Conservation (phyloP, 2,888 invertebrate species). For the Polyploca ridens region DNA sequence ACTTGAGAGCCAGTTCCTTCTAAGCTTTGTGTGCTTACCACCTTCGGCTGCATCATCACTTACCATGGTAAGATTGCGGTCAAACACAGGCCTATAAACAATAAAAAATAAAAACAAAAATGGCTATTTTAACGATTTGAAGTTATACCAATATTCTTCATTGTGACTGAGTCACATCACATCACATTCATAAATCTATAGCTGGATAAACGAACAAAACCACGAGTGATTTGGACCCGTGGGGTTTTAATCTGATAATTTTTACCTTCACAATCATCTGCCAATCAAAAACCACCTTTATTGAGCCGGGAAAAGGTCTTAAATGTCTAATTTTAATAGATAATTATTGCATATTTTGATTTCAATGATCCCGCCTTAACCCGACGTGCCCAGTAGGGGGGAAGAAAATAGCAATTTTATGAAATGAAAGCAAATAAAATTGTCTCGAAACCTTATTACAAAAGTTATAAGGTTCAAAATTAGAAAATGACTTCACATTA, state of each 20-base stretch:
- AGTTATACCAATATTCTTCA: too few relatives aligned
- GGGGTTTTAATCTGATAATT: constrained; percentile 12
- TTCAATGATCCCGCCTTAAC: constrained; percentile 14
- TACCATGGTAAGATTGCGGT: too few relatives aligned
- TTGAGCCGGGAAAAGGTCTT: background rate
- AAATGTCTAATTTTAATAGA: background rate
- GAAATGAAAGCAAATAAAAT: background rate
- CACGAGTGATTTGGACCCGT: constrained; percentile 5
- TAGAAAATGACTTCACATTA: background rate
- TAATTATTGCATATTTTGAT: constrained; percentile 14
- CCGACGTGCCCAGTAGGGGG: constrained; percentile 14
- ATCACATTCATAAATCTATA: background rate
- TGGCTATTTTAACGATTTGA: too few relatives aligned
- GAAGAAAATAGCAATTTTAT: constrained; percentile 12
- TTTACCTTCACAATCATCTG: background rate
- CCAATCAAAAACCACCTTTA: background rate
- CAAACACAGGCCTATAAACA: too few relatives aligned
- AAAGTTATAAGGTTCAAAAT: background rate
- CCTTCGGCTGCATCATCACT: too few relatives aligned
- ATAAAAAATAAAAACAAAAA: too few relatives aligned
- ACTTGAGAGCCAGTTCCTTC: too few relatives aligned
- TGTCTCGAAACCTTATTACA: background rate
- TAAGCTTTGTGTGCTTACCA: too few relatives aligned
- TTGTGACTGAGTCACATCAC: constrained; percentile 1
- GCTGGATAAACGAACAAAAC: background rate